A percentile compares a stretch with the other conserved stretches of the same genome.
These are phyloP conservation scores for Mactra quadrangularis DNA, from an alignment of 1,140 invertebrate species.

Conservation along the genomic window DNA sequence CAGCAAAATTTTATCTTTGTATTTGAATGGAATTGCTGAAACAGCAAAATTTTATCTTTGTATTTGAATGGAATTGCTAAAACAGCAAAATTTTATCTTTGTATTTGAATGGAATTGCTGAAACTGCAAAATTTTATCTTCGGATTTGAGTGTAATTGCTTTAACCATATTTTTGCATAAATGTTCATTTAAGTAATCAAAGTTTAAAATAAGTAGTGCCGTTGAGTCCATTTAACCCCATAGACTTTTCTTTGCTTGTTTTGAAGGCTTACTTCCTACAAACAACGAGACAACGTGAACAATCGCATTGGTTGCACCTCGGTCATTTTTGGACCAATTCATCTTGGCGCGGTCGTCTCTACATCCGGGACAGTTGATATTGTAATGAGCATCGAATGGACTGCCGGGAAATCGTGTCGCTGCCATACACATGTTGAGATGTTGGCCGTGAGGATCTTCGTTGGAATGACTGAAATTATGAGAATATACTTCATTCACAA, in stretches of 20 bases:
- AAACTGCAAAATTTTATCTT: too few species aligned
- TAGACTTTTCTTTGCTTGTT: conserved; percentile 1
- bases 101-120: too few species aligned
- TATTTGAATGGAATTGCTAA: too few species aligned
- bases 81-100: too few species aligned
- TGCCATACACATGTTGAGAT: not conserved
- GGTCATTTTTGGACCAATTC: not conserved
- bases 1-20: too few species aligned
- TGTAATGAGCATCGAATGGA: not conserved
- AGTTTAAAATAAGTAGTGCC: too few species aligned
- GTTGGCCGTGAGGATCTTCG: conserved; percentile 15
- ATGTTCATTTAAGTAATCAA: too few species aligned
- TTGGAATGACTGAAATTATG: conserved; percentile 16
- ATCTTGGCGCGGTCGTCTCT: not conserved
- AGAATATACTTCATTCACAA: too few species aligned
- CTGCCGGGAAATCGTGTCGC: not conserved
- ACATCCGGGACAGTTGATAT: conserved; percentile 17
- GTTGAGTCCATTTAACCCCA: conserved; percentile 11
- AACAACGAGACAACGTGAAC: not conserved
- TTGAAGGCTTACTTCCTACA: not conserved
- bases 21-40: too few species aligned
- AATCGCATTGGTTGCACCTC: not conserved
- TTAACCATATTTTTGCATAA: too few species aligned
- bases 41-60: too few species aligned
- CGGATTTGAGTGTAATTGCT: too few species aligned